Evolutionary conservation across 2,113 vertebrate genomes (phyloP).

Genomic region (Pithys albifrons): DNA sequence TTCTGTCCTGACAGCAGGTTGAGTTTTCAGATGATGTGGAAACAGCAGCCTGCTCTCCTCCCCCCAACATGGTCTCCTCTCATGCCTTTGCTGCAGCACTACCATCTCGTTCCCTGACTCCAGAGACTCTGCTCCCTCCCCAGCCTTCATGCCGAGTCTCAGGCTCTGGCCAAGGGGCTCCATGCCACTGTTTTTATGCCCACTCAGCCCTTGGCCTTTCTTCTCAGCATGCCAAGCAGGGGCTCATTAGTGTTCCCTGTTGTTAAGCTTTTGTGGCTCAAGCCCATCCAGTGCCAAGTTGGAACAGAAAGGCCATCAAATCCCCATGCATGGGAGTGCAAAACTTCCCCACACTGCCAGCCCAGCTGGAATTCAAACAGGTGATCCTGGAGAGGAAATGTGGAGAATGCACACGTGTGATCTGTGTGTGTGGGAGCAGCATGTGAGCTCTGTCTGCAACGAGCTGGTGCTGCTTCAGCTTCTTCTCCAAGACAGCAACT

Average conservation of each 20-base stretch:
- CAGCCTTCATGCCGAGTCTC: background rate
- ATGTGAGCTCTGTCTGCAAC: fast-evolving
- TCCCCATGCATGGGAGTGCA: background rate
- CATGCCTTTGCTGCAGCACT: background rate
- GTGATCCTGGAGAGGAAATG: background rate
- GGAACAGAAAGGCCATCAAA: conserved; percentile 40
- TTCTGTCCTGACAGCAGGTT: conserved; percentile 66
- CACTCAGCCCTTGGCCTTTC: conserved; percentile 41
- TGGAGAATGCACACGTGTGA: fast-evolving
- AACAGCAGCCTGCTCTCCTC: conserved; percentile 62
- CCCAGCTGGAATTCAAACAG: conserved; percentile 20
- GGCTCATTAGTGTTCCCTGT: conserved; percentile 53
- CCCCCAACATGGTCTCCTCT: conserved; percentile 51
- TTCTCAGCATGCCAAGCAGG: conserved; percentile 52
- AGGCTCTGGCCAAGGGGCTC: background rate
- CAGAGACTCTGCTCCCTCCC: background rate
- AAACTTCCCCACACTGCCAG: background rate
- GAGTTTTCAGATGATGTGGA: conserved; percentile 61
- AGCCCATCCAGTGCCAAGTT: background rate
- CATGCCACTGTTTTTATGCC: conserved; percentile 16
- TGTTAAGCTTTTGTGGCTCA: conserved; percentile 50
- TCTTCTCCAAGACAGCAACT: background rate
- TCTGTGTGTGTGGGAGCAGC: background rate
- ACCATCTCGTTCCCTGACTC: background rate
- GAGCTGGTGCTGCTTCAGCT: background rate